phyloP scores from a whole-genome alignment of 53 echinoderm and acorn worm species.

The Holothuria scabra region DNA sequence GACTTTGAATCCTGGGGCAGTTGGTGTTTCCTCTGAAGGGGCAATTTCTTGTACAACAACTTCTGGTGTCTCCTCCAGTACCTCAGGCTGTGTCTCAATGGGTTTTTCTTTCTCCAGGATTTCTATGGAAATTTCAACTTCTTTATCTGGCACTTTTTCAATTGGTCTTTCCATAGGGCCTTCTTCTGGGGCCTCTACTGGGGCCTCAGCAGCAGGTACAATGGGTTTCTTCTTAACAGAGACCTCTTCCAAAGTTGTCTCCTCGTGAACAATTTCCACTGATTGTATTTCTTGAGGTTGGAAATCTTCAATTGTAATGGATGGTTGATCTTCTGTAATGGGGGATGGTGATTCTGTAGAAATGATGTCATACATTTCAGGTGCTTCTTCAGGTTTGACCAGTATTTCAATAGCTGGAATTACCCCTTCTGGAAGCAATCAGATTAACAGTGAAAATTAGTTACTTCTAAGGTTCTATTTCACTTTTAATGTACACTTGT shows the following conservation, averaged over 20 bases:
- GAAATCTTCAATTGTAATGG: constrained; percentile 19
- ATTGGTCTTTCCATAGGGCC: background rate
- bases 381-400: constrained; percentile 53
- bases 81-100: background rate
- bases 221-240: constrained; percentile 1
- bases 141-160: constrained; percentile 5
- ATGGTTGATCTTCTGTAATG: constrained; percentile 40
- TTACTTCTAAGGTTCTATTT: no score
- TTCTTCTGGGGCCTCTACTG: constrained; percentile 28
- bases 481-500: no score
- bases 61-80: constrained; percentile 28
- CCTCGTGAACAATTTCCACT: constrained; percentile 42
- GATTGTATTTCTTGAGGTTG: constrained; percentile 39
- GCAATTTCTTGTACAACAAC: constrained; percentile 4
- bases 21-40: constrained; percentile 17
- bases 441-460: background rate
- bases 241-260: constrained; percentile 42
- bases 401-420: constrained; percentile 49
- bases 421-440: constrained; percentile 25
- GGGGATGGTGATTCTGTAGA: constrained; percentile 36
- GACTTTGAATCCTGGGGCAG: constrained; percentile 16
- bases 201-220: constrained; percentile 30
- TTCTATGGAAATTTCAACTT: constrained; percentile 28
- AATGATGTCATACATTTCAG: constrained; percentile 50
- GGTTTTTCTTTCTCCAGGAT: constrained; percentile 4